A percentile compares a stretch with the other conserved stretches of the same genome.
Evolutionary conservation across 2,797 vertebrate species (phyloP).

Genomic region (Propithecus perrieri): DNA sequence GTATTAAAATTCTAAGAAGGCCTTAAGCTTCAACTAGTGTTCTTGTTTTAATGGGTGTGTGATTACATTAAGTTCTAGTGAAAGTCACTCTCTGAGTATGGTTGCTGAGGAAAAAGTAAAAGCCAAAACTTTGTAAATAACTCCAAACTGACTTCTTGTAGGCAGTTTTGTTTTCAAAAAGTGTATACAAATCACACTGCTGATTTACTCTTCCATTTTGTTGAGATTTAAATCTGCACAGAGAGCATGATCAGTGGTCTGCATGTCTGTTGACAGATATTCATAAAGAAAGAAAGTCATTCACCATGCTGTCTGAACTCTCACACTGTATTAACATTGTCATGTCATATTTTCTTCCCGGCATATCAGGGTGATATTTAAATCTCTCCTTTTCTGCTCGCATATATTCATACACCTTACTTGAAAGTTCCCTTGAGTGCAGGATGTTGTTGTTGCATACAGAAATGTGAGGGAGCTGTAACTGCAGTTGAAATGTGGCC

Average conservation of each 20-base stretch:
- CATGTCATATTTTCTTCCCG: slow-evolving; percentile 1
- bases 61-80: background rate
- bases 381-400: background rate
- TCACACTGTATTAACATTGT: background rate
- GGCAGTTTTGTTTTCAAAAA: background rate
- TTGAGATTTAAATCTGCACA: background rate
- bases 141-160: background rate
- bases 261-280: background rate
- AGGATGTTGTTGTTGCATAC: background rate
- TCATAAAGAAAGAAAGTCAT: background rate
- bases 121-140: background rate
- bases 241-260: background rate
- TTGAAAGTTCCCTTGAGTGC: background rate
- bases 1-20: background rate
- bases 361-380: background rate
- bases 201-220: slow-evolving; percentile 5
- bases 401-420: background rate
- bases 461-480: background rate
- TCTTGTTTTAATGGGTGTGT: background rate
- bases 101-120: background rate
- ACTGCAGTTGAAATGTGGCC: background rate
- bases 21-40: background rate
- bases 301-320: background rate
- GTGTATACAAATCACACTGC: background rate
- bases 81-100: background rate